Base-by-base conservation (phyloP, 2,797 vertebrate genomes). In the Prionace glauca region DNA sequence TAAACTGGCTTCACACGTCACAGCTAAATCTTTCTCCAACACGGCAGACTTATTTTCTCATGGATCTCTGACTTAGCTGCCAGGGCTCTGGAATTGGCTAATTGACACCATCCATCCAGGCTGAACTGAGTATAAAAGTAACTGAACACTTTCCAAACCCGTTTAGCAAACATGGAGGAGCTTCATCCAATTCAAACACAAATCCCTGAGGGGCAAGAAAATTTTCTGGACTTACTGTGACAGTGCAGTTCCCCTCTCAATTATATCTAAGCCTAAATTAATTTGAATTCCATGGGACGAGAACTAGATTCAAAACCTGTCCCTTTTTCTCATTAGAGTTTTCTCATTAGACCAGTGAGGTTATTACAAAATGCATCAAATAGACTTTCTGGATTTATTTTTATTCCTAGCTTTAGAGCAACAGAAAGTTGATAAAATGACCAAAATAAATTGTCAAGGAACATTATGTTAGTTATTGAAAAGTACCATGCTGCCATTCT, bases 241-340 rank as follows among this genome's bases (percentile, higher is more conserved):
- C 32, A 29, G 9, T 10, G 11, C 22, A 62, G 87, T 32, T 90
- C 87, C 29, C 60, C 32, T n/a, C 32, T 32, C 65, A 92, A 92
- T 92, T 92, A 92, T 41, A 69, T 41, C 41, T 92, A n/a, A 92
- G 22, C 62, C 90, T 41, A 69, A 69, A 92, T 92, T 92, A 92
- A 69, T 67, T 69, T 92, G 18, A 69, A 36, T 92, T 92, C 11
- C 36, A 65, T 92, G 62, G 90, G 62, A 67, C 65, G 69, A 41
- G 90, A 69, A 22, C 67, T 92, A 69, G 36, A 67, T 69, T 36
- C 69, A 92, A 84, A 84, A 36, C n/a, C 90, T 24, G 90, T 62
- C n/a, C 10, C 10, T 24, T 26, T 10, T 56, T 56, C 50, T 56
- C 50, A 56, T 56, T 62, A 92, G 62, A 36, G 18, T 3, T 10